Evolutionary conservation across 1,140 invertebrate genomes (phyloP).

Genomic region (Zaprionus capensis): DNA sequence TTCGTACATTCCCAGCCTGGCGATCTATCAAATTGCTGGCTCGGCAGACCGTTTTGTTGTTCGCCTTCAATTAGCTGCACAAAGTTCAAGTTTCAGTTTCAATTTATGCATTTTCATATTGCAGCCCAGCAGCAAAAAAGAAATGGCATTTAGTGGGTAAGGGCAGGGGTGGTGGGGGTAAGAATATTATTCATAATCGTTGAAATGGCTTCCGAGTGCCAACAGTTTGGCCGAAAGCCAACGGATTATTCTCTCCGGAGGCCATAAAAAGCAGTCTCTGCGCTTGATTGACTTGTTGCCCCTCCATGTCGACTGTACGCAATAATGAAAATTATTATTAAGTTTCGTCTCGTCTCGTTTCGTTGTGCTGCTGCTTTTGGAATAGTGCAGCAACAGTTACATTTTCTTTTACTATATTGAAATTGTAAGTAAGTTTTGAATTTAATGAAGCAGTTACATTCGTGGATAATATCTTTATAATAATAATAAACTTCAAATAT

Average conservation of each 20-base stretch:
- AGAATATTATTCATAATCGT: conserved; percentile 71
- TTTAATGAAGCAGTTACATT: no score
- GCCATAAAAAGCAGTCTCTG: conserved; percentile 32
- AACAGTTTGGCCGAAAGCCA: conserved; percentile 69
- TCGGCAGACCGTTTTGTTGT: conserved; percentile 33
- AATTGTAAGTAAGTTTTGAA: not conserved
- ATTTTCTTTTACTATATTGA: not conserved
- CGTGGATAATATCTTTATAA: no score
- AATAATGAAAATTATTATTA: conserved; percentile 11
- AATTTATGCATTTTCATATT: conserved; percentile 73
- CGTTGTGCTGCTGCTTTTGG: not conserved
- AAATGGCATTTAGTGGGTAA: not conserved
- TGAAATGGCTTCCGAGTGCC: conserved; percentile 69
- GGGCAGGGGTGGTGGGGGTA: not conserved
- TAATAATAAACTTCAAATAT: no score
- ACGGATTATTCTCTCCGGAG: conserved; percentile 53
- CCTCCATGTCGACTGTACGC: not conserved
- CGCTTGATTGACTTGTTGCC: conserved; percentile 54
- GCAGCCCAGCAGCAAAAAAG: conserved; percentile 2
- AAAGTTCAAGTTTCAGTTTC: conserved; percentile 74
- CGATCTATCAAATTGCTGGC: conserved; percentile 62
- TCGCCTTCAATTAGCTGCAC: conserved; percentile 69
- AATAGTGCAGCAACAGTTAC: not conserved
- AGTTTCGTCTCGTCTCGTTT: not conserved
- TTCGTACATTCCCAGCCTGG: conserved; percentile 9